Evolutionary conservation across 2,113 vertebrate genomes (phyloP).

Genomic region (Rutilus rutilus): DNA sequence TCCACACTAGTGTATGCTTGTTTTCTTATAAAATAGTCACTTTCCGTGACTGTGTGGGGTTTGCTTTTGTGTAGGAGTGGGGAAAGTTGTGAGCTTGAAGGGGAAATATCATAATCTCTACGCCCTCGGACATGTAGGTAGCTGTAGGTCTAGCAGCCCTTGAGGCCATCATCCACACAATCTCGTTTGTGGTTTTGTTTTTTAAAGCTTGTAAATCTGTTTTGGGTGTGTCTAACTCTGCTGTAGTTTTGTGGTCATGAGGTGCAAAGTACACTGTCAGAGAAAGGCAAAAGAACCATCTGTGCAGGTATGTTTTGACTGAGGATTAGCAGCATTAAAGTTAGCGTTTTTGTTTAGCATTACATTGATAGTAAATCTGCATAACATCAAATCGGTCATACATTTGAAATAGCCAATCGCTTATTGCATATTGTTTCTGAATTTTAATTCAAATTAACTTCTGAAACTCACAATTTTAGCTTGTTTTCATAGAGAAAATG

Average conservation of each 20-base stretch:
- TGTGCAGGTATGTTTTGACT: background rate
- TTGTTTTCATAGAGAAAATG: background rate
- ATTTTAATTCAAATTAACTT: background rate
- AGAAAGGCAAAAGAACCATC: background rate
- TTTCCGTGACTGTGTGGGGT: background rate
- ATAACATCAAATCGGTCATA: background rate
- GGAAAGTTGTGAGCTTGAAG: background rate
- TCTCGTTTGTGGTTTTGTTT: slow-evolving; percentile 2
- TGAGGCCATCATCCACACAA: background rate
- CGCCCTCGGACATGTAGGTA: background rate
- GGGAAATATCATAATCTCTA: background rate
- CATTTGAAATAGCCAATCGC: background rate
- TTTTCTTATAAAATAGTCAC: background rate
- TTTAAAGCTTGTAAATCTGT: background rate
- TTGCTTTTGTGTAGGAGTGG: background rate
- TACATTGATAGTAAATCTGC: background rate
- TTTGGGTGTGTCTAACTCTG: slow-evolving; percentile 3
- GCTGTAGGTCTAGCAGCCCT: background rate
- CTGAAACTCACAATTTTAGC: background rate
- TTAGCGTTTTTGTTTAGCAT: background rate
- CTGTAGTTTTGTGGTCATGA: background rate
- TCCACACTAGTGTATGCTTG: background rate
- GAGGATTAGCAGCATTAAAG: background rate
- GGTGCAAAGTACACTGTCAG: slow-evolving; percentile 3
- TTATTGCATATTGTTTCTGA: background rate